Conservation (phyloP, 2,888 invertebrate species). For the Dryocosmus kuriphilus region DNA sequence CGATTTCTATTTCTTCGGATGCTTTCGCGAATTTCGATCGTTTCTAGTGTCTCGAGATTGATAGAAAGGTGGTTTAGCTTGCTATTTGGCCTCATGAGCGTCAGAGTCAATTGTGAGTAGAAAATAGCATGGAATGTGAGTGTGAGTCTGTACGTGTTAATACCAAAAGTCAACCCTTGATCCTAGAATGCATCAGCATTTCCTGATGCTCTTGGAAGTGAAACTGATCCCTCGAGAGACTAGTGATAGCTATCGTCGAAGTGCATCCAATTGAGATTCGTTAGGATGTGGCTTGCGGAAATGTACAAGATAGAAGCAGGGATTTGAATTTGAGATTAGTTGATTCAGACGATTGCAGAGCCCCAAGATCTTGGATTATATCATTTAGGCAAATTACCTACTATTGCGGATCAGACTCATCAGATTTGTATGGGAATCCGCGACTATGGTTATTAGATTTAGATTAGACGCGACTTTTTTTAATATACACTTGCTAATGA, state of each 20-base stretch:
- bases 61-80: neutral
- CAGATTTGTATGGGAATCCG: neutral
- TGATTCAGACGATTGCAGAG: neutral
- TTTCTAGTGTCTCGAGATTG: neutral
- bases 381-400: neutral
- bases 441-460: neutral
- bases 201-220: neutral
- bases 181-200: constrained; percentile 1
- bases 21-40: constrained; percentile 2
- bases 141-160: constrained; percentile 8
- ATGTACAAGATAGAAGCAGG: neutral
- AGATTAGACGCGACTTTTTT: neutral
- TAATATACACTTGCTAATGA: neutral
- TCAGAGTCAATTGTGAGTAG: constrained; percentile 2
- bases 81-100: neutral
- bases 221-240: neutral
- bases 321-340: neutral
- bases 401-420: neutral
- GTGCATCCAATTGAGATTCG: constrained; percentile 26
- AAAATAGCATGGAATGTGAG: neutral
- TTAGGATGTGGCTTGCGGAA: constrained; percentile 4
- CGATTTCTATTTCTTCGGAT: constrained; percentile 21
- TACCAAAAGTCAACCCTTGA: constrained; percentile 6
- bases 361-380: neutral
- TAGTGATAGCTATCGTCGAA: neutral